Evolutionary conservation across 2,113 vertebrate genomes (phyloP), one percentile per base, ranked within the genome.

Genomic region (Mirza zaza): DNA sequence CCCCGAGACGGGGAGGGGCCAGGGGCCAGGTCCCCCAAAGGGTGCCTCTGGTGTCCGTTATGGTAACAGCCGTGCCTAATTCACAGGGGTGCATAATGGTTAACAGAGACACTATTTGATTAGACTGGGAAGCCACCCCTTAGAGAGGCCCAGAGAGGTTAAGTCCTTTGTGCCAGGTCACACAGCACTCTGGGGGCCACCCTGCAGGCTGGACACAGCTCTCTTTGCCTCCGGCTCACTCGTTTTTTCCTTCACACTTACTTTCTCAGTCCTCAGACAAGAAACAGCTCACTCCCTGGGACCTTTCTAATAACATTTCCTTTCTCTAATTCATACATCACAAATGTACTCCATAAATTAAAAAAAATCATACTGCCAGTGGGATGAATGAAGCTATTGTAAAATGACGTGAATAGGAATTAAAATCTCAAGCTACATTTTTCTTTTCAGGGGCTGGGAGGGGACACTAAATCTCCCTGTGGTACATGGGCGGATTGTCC

Each of bases 361-460:
- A 65, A 85, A 83, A 34, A 68, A 67, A 15, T 48, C 34, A 39
- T 36, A 17, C 73, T 32, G 87, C 55, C 59, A 1, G 65, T 15
- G n/a, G 90, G 77, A 92, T 90, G 87, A 96, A 91, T 75, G 94
- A 50, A 55, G 70, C 87, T 34, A 70, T 87, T 95, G 83, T 93
- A 4, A 89, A 77, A 9, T 45, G 71, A 57, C 67, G 39, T 65
- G 89, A 91, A 59, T 29, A 45, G 50, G 83, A 88, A 73, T 55
- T 14, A 77, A 71, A 90, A 48, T 91, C 93, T 80, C 59, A 57
- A 42, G 79, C 79, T 42, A 42, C 59, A 4, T 59, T 83, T 97
- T 84, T 61, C 65, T 93, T 88, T 71, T 29, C 4, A 0, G 20
- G 42, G 39, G 42, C 9, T 48, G 34, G 32, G 32, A 52, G 65